phyloP scores from a whole-genome alignment of 37 sponge, comb jelly and placozoan species.

The Halichondria panicea region DNA sequence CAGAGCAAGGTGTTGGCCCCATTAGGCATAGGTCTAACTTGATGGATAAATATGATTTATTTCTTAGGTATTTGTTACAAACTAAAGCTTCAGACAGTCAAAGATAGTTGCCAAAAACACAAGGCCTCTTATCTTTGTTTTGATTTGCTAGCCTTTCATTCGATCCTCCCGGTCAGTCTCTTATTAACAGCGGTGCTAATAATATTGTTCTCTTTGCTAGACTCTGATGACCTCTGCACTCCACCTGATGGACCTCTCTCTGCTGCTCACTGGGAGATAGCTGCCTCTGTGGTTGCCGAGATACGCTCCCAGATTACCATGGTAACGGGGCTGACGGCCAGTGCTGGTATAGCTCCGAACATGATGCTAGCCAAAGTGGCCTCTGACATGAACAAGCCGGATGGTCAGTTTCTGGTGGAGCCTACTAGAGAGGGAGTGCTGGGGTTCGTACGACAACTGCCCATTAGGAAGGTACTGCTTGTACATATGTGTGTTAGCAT shows the following conservation, averaged over 20 bases:
- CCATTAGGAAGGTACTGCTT: constrained; percentile 83
- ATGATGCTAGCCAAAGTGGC: constrained; percentile 90
- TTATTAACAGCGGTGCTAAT: too few species aligned
- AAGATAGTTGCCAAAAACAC: too few species aligned
- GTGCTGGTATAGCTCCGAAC: constrained; percentile 96
- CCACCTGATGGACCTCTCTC: neutral
- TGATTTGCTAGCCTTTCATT: too few species aligned
- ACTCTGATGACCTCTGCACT: too few species aligned
- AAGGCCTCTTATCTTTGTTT: too few species aligned
- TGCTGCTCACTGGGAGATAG: constrained; percentile 36
- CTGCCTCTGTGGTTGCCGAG: constrained; percentile 73
- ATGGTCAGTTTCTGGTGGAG: constrained; percentile 83
- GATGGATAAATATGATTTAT: too few species aligned
- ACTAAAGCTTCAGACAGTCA: too few species aligned
- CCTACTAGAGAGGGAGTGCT: constrained; percentile 75
- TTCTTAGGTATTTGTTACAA: too few species aligned
- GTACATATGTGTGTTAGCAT: too few species aligned
- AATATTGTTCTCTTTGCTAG: too few species aligned
- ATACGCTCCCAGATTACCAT: constrained; percentile 60
- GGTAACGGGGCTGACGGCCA: constrained; percentile 87
- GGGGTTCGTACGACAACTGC: constrained; percentile 74
- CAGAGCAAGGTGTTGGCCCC: neutral
- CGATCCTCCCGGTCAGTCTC: too few species aligned
- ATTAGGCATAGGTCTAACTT: too few species aligned
- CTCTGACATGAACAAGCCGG: constrained; percentile 95